Evolutionary conservation across 2,888 invertebrate species (phyloP), one percentile per base, ranked within the genome.

Genomic region (Chrysolina haemoptera): DNA sequence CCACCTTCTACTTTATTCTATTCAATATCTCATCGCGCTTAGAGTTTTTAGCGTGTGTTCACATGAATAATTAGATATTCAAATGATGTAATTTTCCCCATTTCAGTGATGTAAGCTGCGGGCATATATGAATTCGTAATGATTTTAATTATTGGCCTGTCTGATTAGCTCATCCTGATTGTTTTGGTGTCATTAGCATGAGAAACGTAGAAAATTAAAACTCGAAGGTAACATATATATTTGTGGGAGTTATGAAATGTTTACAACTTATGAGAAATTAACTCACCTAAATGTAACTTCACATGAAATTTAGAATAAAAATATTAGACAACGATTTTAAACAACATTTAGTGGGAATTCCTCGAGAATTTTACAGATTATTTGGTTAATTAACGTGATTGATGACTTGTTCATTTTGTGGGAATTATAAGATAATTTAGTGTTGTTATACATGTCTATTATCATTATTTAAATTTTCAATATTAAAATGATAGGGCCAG

Each of bases 91-190:
- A 66, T 22, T n/a, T 46, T 65, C 48, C 46, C 22, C 46, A 46
- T 20, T 43, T n/a, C 12, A 27, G 6, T 66, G 48, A 66, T 27
- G 66, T 18, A 27, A 66, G 16, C 27, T 27, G 35, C 48, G 20
- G 66, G 22, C 48, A 20, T 48, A 2, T 40, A 35, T 50, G 66
- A 35, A 66, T 66, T 50, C 64, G 40, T 65, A 40, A 48, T 66
- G 27, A 50, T 50, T 22, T 27, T 66, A 40, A 22, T 22, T 53
- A 53, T 53, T 53, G 53, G 6, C 16, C 22, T 46, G 48, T 65
- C 20, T 65, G 46, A 66, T 66, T 66, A 66, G 66, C 66, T 50
- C 48, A 66, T 20, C 46, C 18, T n/a, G 46, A 65, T 65, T 50
- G 35, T 63, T 41, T 66, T 66, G 14, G 22, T n/a, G 16, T 35